phyloP scores from a whole-genome alignment of 35 echinoderm and acorn worm genomes.

The Apostichopus californicus region DNA sequence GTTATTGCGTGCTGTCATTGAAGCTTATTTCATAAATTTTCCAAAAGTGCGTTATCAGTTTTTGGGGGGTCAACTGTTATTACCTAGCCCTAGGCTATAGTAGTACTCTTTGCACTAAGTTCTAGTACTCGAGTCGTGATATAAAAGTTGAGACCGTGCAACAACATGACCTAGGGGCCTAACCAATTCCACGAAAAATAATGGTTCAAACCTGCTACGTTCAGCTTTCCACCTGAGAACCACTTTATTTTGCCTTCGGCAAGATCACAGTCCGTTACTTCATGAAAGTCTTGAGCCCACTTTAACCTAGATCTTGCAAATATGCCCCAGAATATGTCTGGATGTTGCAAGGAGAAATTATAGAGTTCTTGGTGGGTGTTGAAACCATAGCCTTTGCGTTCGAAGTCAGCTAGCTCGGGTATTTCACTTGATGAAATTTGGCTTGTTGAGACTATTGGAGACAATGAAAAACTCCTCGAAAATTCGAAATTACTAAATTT shows the following conservation, averaged over 20 bases:
- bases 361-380: conserved; percentile 68
- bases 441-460: background rate
- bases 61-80: too few relatives aligned
- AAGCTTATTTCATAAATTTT: too few relatives aligned
- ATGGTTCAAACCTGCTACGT: conserved; percentile 68
- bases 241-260: conserved; percentile 76
- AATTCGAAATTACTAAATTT: background rate
- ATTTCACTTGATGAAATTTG: conserved; percentile 81
- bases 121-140: too few relatives aligned
- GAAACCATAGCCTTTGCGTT: conserved; percentile 62
- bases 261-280: conserved; percentile 77
- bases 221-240: conserved; percentile 87
- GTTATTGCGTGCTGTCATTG: too few relatives aligned
- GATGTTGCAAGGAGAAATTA: conserved; percentile 70
- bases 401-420: conserved; percentile 71
- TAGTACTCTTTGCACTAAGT: too few relatives aligned
- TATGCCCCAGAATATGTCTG: conserved; percentile 81
- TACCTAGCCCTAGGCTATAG: too few relatives aligned
- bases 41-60: too few relatives aligned
- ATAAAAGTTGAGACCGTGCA: too few relatives aligned
- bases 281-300: conserved; percentile 82
- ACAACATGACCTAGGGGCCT: too few relatives aligned
- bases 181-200: background rate
- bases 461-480: background rate
- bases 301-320: conserved; percentile 71